A percentile compares a stretch with the other conserved stretches of the same genome.
Conservation (phyloP, 2,888 invertebrate species). For the Nomada flava region DNA sequence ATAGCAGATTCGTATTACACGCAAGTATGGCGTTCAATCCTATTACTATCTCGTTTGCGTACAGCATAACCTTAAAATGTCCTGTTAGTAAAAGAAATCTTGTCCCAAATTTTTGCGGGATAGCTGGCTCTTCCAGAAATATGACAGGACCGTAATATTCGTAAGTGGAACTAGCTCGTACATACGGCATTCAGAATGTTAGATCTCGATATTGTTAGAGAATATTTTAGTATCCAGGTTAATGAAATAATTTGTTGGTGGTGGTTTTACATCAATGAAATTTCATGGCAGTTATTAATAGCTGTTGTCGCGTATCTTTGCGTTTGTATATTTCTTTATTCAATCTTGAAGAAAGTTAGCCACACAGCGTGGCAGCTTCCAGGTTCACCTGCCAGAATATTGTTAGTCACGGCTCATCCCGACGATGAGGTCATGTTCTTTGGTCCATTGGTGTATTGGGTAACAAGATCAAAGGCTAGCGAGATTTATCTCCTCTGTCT, state of each 20-base stretch:
- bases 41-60: slow-evolving; percentile 32
- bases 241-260: slow-evolving; percentile 79
- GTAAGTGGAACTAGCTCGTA: slow-evolving; percentile 27
- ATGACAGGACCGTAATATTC: slow-evolving; percentile 58
- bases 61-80: slow-evolving; percentile 57
- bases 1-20: slow-evolving; percentile 31
- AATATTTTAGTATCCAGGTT: slow-evolving; percentile 73
- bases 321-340: slow-evolving; percentile 79
- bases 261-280: slow-evolving; percentile 80
- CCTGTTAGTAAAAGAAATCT: slow-evolving; percentile 26
- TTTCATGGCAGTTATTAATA: slow-evolving; percentile 80
- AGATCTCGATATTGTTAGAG: slow-evolving; percentile 69
- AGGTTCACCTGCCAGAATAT: slow-evolving; percentile 85
- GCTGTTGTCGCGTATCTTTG: slow-evolving; percentile 78
- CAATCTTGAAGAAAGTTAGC: slow-evolving; percentile 77
- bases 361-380: slow-evolving; percentile 82
- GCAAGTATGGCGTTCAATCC: slow-evolving; percentile 57
- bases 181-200: slow-evolving; percentile 52
- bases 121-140: slow-evolving; percentile 34
- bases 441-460: slow-evolving; percentile 93
- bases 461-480: slow-evolving; percentile 87
- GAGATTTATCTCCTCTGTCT: slow-evolving; percentile 93
- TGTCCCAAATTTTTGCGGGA: slow-evolving; percentile 23
- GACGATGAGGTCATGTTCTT: slow-evolving; percentile 99
- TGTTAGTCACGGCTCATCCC: slow-evolving; percentile 97